Evolutionary conservation across 30 jellyfish, hydroid and myxozoan species (phyloP).

Genomic region (Aurelia coerulea): DNA sequence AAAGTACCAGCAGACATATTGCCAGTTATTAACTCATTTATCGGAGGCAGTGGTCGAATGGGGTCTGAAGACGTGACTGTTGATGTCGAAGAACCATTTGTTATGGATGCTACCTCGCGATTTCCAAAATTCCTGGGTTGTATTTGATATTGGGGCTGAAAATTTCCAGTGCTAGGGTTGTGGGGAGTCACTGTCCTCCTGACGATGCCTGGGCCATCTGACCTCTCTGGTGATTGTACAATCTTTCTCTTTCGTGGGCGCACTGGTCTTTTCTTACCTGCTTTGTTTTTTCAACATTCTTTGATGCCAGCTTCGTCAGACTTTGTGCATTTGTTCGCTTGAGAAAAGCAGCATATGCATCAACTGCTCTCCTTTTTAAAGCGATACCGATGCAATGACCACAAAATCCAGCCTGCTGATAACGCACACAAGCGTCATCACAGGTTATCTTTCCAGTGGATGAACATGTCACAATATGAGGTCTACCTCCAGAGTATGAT

Average conservation of each 20-base stretch:
- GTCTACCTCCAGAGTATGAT: too few relatives aligned
- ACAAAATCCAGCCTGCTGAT: too few relatives aligned
- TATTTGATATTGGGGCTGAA: too few relatives aligned
- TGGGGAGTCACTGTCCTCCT: not conserved
- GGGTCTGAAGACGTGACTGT: constrained; percentile 7
- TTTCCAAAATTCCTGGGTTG: not conserved
- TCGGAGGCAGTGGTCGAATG: constrained; percentile 2
- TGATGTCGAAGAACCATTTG: constrained; percentile 4
- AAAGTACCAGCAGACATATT: not conserved
- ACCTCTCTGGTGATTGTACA: too few relatives aligned
- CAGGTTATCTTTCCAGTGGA: too few relatives aligned
- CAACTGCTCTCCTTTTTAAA: too few relatives aligned
- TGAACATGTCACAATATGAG: too few relatives aligned
- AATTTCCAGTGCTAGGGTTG: constrained; percentile 3
- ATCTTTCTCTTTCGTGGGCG: not conserved
- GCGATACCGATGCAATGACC: too few relatives aligned
- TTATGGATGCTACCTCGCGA: constrained; percentile 1
- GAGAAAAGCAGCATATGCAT: too few relatives aligned
- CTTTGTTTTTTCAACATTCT: not conserved
- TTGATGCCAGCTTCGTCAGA: constrained; percentile 6
- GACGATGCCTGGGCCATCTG: too few relatives aligned
- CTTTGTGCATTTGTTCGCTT: not conserved
- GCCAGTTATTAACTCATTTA: not conserved
- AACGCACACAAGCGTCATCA: too few relatives aligned
- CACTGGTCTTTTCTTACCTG: not conserved